Conservation (phyloP, 2,888 invertebrate genomes). For the Petrophora chlorosata region DNA sequence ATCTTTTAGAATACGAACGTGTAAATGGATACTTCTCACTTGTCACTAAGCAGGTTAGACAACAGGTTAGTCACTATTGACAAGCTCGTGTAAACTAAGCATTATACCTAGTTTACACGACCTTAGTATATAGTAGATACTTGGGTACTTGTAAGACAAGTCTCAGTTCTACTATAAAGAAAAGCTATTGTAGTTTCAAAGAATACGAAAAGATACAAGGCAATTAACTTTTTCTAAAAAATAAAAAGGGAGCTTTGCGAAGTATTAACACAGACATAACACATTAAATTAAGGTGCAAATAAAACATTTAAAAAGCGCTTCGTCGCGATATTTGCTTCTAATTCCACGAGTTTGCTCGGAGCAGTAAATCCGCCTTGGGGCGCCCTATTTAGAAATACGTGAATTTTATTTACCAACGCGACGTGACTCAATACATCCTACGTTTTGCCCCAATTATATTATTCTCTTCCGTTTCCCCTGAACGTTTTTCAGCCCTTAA, state of each 20-base stretch:
- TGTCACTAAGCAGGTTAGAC: too few relatives aligned
- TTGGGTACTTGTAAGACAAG: too few relatives aligned
- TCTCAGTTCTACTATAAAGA: too few relatives aligned
- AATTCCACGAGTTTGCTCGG: slow-evolving; percentile 39
- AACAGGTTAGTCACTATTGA: too few relatives aligned
- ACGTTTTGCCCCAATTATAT: slow-evolving; percentile 37
- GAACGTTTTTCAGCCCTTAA: slow-evolving; percentile 40
- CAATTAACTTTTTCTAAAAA: slow-evolving; percentile 36
- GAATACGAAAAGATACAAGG: slow-evolving; percentile 21
- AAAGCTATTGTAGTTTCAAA: too few relatives aligned
- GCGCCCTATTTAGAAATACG: slow-evolving; percentile 36
- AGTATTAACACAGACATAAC: slow-evolving; percentile 25
- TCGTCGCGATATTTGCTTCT: slow-evolving; percentile 32
- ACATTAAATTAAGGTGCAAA: slow-evolving; percentile 35
- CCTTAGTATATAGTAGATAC: too few relatives aligned
- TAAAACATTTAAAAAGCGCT: slow-evolving; percentile 37
- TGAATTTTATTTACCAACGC: slow-evolving; percentile 41
- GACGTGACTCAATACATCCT: slow-evolving; percentile 40
- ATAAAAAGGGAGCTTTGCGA: slow-evolving; percentile 34
- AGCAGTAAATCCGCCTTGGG: slow-evolving; percentile 36
- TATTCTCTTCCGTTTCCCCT: slow-evolving; percentile 38
- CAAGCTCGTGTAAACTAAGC: too few relatives aligned
- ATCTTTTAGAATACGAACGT: too few relatives aligned
- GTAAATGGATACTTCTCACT: too few relatives aligned
- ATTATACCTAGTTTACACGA: too few relatives aligned